Evolutionary conservation across 92 coral and sea anemone genomes (phyloP), one percentile per base, ranked within the genome.

Genomic region (Epizoanthus rinbou): DNA sequence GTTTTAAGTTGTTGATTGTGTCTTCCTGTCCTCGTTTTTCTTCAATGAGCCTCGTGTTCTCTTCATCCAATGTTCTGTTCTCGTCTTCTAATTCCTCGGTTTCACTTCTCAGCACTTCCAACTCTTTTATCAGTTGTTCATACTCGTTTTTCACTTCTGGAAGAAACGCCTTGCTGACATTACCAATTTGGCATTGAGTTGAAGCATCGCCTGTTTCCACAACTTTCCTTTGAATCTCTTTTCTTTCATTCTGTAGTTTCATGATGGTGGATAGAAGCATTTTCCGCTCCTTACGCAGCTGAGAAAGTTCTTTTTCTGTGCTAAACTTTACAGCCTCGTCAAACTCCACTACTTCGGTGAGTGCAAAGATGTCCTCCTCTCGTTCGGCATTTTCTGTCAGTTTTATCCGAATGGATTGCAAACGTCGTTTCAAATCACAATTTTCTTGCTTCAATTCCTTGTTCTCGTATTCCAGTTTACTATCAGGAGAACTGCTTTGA

Each of bases 21-120:
- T 94, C 94, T 75, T 91, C 93, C 22, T 92, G 94, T 73, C 85
- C 85, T 80, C 95, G 67, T 73, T 94, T 97, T 73, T 97, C 99
- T 84, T 97, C 99, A 52, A 82, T 82, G 33, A 97, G 89, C 74
- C 86, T 97, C 33, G 86, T 47, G 73, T 87, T 97, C 85, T 97
- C 99, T 45, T 97, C 99, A 39, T 88, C 98, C 79, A 97, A 72
- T 9, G 95, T 81, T 35, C 84, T 88, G 54, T 89, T 86, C 45
- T 94, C 97, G 35, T 97, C 92, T 80, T 85, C 90, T 73, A 92
- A 74, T 22, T 97, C 98, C 23, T 88, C 91, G 5, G 83, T 82
- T 54, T 97, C 98, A 23, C 78, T 70, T 41, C 91, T 88, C 66
- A 94, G 54, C 33, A 74, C 90, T 50, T 37, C 66, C 45, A 87